Conservation (phyloP, 2,888 invertebrate species). For the Mechanitis mazaeus region DNA sequence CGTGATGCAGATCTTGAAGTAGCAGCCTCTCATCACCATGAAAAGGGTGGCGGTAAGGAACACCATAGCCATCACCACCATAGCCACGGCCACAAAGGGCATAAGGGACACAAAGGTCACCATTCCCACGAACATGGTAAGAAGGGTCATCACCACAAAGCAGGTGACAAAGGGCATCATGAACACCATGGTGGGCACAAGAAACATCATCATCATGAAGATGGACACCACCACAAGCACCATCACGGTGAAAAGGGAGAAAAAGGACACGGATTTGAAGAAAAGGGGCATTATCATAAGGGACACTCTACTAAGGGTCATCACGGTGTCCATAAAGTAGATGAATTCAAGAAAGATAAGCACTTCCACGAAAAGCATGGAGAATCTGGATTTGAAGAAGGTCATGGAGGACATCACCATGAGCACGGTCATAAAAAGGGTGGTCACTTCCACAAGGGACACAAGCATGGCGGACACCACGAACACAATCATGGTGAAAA, state of each 20-base stretch:
- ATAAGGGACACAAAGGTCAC: conserved; percentile 82
- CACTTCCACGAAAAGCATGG: conserved; percentile 91
- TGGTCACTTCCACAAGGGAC: conserved; percentile 86
- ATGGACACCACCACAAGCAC: conserved; percentile 79
- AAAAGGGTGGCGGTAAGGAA: conserved; percentile 79
- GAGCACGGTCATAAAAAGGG: conserved; percentile 88
- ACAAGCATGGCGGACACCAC: conserved; percentile 85
- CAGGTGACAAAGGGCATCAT: conserved; percentile 77
- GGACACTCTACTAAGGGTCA: conserved; percentile 91
- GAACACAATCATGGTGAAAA: conserved; percentile 88
- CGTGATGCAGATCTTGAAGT: conserved; percentile 71
- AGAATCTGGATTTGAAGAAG: conserved; percentile 84
- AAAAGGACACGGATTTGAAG: conserved; percentile 74
- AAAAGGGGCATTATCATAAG: conserved; percentile 84
- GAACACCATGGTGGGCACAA: conserved; percentile 79
- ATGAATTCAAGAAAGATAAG: conserved; percentile 89
- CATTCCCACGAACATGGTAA: conserved; percentile 81
- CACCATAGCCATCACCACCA: conserved; percentile 79
- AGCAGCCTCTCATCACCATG: conserved; percentile 64
- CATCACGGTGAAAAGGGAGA: conserved; percentile 81
- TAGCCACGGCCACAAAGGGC: conserved; percentile 80
- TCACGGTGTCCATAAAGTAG: conserved; percentile 88
- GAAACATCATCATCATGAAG: conserved; percentile 79
- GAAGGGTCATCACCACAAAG: conserved; percentile 85
- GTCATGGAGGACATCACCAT: conserved; percentile 85